These are phyloP conservation scores for Nothocercus nigrocapillus DNA, from an alignment of 2,113 vertebrate species.

Conservation along the genomic window DNA sequence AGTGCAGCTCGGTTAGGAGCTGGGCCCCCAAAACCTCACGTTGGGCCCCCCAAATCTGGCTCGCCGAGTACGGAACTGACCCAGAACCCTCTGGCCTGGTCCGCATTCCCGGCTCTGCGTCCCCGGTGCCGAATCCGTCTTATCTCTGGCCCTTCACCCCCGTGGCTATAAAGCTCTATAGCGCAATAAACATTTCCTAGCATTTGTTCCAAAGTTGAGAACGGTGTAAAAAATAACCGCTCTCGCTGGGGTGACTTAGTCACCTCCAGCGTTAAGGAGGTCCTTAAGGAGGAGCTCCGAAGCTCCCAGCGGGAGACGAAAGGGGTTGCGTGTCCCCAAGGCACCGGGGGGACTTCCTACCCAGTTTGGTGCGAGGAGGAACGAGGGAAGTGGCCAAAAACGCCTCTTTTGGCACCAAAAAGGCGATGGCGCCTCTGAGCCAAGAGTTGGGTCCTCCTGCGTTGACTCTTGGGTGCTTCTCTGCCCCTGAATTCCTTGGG, in stretches of 20 bases:
- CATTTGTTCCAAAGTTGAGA: background rate
- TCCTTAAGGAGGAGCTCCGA: background rate
- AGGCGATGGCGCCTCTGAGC: too few relatives aligned
- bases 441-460: too few relatives aligned
- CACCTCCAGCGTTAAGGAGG: background rate
- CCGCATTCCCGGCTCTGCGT: fast-evolving
- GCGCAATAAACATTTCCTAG: background rate
- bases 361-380: too few relatives aligned
- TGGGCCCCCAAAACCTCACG: fast-evolving
- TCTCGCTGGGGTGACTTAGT: background rate
- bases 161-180: background rate
- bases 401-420: too few relatives aligned
- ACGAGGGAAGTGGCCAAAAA: too few relatives aligned
- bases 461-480: too few relatives aligned
- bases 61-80: too few relatives aligned
- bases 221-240: fast-evolving
- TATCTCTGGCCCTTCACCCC: background rate
- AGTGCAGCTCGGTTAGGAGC: background rate
- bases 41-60: background rate
- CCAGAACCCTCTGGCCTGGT: too few relatives aligned
- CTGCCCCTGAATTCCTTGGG: too few relatives aligned
- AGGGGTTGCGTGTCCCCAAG: too few relatives aligned
- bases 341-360: too few relatives aligned
- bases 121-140: fast-evolving
- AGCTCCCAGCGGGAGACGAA: background rate